Evolutionary conservation across 1,140 invertebrate species (phyloP).

Genomic region (Drosophila kikkawai): DNA sequence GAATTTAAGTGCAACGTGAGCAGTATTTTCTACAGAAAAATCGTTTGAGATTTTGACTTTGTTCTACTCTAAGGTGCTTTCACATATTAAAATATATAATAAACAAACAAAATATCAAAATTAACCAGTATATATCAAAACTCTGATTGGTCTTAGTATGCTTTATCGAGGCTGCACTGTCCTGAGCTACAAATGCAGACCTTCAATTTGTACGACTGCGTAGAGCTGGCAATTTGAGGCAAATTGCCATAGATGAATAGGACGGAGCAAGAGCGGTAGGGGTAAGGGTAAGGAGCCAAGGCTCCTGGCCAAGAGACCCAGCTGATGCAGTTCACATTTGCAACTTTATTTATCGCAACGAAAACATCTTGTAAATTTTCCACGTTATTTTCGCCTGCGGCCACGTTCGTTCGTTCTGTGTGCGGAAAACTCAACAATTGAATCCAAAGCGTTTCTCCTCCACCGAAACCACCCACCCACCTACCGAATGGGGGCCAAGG

Average conservation of each 20-base stretch:
- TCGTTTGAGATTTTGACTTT: too few species aligned
- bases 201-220: constrained; percentile 74
- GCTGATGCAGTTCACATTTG: constrained; percentile 72
- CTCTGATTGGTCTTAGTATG: too few species aligned
- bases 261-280: background rate
- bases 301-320: constrained; percentile 14
- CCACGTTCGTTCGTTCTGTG: constrained; percentile 32
- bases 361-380: constrained; percentile 82
- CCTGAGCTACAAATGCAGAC: constrained; percentile 24
- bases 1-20: too few species aligned
- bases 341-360: constrained; percentile 80
- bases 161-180: background rate
- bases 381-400: constrained; percentile 74
- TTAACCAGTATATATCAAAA: background rate
- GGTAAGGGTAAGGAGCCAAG: too few species aligned
- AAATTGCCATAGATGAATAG: constrained; percentile 48
- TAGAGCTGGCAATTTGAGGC: constrained; percentile 51
- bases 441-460: constrained; percentile 63
- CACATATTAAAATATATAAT: too few species aligned
- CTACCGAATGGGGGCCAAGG: constrained; percentile 18
- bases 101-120: background rate
- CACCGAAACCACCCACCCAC: constrained; percentile 17
- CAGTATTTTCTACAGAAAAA: too few species aligned
- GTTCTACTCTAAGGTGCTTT: too few species aligned
- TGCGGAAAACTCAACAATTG: constrained; percentile 78